Evolutionary conservation across 2,113 vertebrate species (phyloP), one percentile per base, ranked within the genome.

Genomic region (Stigmatopora argus): DNA sequence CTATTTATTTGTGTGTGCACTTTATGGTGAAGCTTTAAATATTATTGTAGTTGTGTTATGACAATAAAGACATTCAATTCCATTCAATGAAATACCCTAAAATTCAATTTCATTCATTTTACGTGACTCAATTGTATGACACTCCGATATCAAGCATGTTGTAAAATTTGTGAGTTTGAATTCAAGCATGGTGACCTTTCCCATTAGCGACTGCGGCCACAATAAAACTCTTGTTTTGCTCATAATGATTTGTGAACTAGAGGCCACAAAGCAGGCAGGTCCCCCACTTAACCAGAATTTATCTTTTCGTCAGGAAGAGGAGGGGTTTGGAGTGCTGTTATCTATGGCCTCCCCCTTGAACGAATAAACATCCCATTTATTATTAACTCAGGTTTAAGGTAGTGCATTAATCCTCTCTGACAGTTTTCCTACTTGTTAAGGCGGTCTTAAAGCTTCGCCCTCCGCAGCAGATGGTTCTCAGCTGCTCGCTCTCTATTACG

Each of bases 301-400:
- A 91, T 92, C 88, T 91, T 89, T 92, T 89, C 90, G 90, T 88
- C 91, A 90, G 88, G 86, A 86, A 87, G 86, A 89, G 90, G 90
- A 89, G 90, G 87, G 89, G 85, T 85, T 88, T 85, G 88, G 85
- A 87, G 86, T 67, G 73, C 85, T 71, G 88, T 92, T 92, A 92
- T 92, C 90, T 90, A 90, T 92, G 90, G 88, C 87, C 88, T 91
- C 88, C 90, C 89, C 88, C 88, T 88, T 88, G 85, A 91, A 91
- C 86, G 88, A 90, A 89, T 92, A 92, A 92, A 92, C 91, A 92
- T 87, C 86, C 89, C 89, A 92, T 92, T 92, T 91, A 92, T 92
- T 92, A 92, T 92, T 91, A 92, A 92, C 91, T 92, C 89, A 90
- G 88, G 90, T 91, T 91, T 91, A 92, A 91, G 90, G 91, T 89